Conservation (phyloP, 2,888 invertebrate species). For the Lasiommata megera region DNA sequence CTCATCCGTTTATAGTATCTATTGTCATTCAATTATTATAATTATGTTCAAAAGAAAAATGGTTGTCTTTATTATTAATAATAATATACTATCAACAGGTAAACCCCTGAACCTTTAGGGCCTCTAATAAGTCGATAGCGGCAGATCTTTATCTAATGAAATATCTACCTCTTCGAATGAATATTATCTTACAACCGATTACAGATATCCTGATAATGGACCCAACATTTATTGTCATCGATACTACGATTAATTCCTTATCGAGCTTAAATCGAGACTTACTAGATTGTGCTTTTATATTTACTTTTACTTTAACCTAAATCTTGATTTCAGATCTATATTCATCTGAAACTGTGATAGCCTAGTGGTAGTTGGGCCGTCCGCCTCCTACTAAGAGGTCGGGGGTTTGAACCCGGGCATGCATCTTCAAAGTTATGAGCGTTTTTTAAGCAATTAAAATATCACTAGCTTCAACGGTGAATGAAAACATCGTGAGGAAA, state of each 20-base stretch:
- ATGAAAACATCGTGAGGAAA: too few species aligned
- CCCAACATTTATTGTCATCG: background rate
- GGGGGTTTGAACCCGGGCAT: too few species aligned
- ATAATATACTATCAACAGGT: background rate
- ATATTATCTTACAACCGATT: conserved; percentile 7
- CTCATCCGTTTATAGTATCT: too few species aligned
- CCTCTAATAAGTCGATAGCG: background rate
- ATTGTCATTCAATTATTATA: too few species aligned
- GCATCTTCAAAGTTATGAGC: too few species aligned
- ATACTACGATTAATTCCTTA: conserved; percentile 3
- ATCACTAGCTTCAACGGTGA: too few species aligned
- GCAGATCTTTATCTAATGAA: background rate
- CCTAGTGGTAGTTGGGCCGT: too few species aligned
- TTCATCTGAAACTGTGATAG: background rate
- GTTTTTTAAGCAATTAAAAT: too few species aligned
- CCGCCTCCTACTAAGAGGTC: too few species aligned
- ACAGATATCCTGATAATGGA: background rate
- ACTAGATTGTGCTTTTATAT: background rate
- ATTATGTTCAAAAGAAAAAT: too few species aligned
- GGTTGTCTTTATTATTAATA: background rate
- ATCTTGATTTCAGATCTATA: background rate
- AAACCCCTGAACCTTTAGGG: background rate
- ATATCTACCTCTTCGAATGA: background rate
- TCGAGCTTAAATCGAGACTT: background rate
- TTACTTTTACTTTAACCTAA: background rate